phyloP scores from a whole-genome alignment of 2,888 invertebrate genomes.

The Agrotis puta region DNA sequence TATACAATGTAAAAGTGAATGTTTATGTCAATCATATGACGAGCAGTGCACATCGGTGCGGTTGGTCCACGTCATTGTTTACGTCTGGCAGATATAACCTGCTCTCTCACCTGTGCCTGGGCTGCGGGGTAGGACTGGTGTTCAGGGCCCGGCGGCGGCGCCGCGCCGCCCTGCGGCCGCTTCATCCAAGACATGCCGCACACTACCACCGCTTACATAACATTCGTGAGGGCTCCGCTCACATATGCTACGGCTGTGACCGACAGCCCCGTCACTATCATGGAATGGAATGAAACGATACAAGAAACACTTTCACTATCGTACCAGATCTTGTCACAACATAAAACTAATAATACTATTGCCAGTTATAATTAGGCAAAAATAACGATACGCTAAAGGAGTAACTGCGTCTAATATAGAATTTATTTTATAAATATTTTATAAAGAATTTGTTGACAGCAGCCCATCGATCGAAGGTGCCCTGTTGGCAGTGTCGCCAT shows the following conservation, averaged over 20 bases:
- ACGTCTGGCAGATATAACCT: conserved; percentile 81
- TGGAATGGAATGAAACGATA: conserved; percentile 74
- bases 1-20: conserved; percentile 30
- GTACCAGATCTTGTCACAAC: conserved; percentile 57
- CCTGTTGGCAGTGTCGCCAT: conserved; percentile 90
- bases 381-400: conserved; percentile 34
- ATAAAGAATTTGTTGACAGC: conserved; percentile 86
- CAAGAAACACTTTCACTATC: conserved; percentile 85
- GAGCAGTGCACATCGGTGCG: conserved; percentile 44
- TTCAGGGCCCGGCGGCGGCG: conserved; percentile 74
- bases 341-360: conserved; percentile 45
- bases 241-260: conserved; percentile 83
- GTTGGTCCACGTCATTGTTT: conserved; percentile 88
- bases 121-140: conserved; percentile 79
- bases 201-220: conserved; percentile 86
- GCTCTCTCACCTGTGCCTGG: conserved; percentile 85
- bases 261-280: conserved; percentile 85
- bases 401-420: conserved; percentile 63
- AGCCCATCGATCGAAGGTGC: conserved; percentile 90
- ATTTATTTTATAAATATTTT: conserved; percentile 78
- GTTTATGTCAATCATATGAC: conserved; percentile 72
- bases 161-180: conserved; percentile 79
- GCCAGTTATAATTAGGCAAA: conserved; percentile 34
- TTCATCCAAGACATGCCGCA: conserved; percentile 89
- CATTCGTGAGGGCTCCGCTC: conserved; percentile 80